phyloP scores from a whole-genome alignment of 2,113 vertebrate genomes.

The Varanus komodoensis region DNA sequence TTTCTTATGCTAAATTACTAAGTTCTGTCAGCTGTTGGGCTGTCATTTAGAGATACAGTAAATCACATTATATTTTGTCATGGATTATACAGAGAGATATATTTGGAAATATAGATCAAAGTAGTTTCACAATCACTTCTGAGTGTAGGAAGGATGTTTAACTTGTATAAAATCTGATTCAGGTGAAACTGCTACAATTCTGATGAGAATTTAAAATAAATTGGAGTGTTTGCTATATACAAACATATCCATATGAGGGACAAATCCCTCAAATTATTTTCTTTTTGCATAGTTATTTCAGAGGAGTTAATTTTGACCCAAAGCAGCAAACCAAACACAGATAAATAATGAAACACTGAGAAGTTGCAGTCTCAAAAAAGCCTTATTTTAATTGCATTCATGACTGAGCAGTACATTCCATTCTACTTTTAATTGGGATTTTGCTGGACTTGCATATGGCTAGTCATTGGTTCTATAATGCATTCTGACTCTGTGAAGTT shows the following conservation, averaged over 20 bases:
- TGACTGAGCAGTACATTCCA: slow-evolving; percentile 63
- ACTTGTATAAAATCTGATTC: slow-evolving; percentile 88
- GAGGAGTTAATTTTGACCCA: slow-evolving; percentile 70
- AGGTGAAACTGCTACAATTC: slow-evolving; percentile 77
- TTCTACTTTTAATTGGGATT: slow-evolving; percentile 59
- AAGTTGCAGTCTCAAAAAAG: slow-evolving; percentile 31
- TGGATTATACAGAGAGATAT: slow-evolving; percentile 84
- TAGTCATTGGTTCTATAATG: slow-evolving; percentile 27
- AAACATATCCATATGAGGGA: not conserved
- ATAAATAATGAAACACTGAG: slow-evolving; percentile 67
- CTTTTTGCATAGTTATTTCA: slow-evolving; percentile 60
- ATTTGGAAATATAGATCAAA: slow-evolving; percentile 85
- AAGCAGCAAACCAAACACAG: slow-evolving; percentile 53
- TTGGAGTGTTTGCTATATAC: slow-evolving; percentile 67
- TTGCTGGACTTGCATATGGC: slow-evolving; percentile 31
- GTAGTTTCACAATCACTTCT: slow-evolving; percentile 81
- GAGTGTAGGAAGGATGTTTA: slow-evolving; percentile 80
- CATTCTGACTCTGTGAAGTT: slow-evolving; percentile 39
- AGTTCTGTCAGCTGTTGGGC: slow-evolving; percentile 86
- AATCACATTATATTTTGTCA: slow-evolving; percentile 87
- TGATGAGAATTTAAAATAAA: slow-evolving; percentile 76
- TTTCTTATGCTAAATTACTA: slow-evolving; percentile 83
- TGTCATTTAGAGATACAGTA: slow-evolving; percentile 84
- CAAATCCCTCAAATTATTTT: slow-evolving; percentile 73
- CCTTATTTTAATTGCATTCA: slow-evolving; percentile 70